Percentiles rank a stretch among this genome's conserved stretches.
These are phyloP conservation scores for Augochlorella aurata DNA, from an alignment of 2,888 invertebrate genomes.

Conservation along the genomic window DNA sequence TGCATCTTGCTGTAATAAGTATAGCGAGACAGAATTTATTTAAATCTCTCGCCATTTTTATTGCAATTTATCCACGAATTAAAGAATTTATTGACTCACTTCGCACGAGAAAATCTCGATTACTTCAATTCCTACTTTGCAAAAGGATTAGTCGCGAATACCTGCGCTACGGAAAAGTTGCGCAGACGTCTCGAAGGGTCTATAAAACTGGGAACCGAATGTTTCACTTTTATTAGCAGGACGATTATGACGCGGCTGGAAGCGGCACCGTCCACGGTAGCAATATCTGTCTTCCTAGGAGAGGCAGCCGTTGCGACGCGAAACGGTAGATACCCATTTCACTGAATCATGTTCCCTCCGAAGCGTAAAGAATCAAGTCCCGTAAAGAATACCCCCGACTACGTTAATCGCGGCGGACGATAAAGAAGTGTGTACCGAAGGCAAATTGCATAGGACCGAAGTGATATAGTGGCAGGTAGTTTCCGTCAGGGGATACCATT, in stretches of 20 bases:
- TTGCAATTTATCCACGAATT: no score
- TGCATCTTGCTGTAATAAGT: no score
- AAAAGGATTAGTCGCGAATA: no score
- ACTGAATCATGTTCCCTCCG: not conserved
- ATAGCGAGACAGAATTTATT: no score
- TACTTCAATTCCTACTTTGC: no score
- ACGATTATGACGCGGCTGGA: not conserved
- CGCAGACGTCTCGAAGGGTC: not conserved
- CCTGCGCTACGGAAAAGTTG: no score
- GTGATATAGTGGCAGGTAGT: constrained; percentile 41
- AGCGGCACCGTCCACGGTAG: not conserved
- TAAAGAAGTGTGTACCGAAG: constrained; percentile 5
- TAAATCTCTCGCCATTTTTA: no score
- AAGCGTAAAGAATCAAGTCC: not conserved
- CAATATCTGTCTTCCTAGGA: not conserved
- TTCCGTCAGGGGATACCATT: constrained; percentile 44
- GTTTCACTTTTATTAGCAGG: not conserved
- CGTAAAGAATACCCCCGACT: not conserved
- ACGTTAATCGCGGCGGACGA: constrained; percentile 11
- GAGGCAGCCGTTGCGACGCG: not conserved
- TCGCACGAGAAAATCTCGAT: no score
- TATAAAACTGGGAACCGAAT: not conserved
- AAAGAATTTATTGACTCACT: no score
- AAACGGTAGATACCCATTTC: not conserved
- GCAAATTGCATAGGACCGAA: constrained; percentile 45